Evolutionary conservation across 2,113 vertebrate species (phyloP).

Genomic region (Macrotis lagotis): DNA sequence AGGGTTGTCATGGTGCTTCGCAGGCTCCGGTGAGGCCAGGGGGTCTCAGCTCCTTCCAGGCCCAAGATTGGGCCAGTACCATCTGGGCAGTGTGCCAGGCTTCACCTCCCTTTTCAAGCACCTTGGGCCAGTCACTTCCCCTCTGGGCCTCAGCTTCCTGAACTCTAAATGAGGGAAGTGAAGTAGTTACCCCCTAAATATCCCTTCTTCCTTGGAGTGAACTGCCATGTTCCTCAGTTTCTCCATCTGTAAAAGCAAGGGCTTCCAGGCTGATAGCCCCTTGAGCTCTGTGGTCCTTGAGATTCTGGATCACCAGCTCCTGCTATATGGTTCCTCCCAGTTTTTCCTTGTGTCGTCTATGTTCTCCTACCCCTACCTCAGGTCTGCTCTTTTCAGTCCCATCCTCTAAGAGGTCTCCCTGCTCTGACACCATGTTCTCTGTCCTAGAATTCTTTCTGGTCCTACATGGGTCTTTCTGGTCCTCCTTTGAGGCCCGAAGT

Average conservation of each 20-base stretch:
- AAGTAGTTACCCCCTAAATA: neutral
- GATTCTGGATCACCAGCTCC: neutral
- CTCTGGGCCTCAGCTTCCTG: neutral
- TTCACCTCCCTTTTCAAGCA: neutral
- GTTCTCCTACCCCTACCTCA: neutral
- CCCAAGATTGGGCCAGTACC: neutral
- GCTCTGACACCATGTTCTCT: neutral
- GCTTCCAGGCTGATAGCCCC: neutral
- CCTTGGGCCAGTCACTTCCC: too few species aligned
- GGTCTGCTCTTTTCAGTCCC: neutral
- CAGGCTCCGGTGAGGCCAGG: slow-evolving; percentile 70
- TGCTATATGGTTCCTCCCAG: neutral
- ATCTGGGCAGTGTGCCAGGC: neutral
- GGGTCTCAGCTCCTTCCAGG: neutral
- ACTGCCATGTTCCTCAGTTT: neutral
- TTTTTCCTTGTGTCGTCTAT: neutral
- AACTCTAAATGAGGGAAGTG: neutral
- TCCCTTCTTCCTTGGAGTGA: neutral
- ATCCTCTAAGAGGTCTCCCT: neutral
- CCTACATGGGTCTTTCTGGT: neutral
- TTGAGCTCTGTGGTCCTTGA: neutral
- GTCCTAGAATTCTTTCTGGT: neutral
- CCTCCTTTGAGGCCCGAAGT: neutral
- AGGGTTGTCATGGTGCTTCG: slow-evolving; percentile 71
- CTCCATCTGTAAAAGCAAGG: neutral